These are phyloP conservation scores for Drosophila sordidapex DNA, from an alignment of 2,888 invertebrate genomes.

Conservation along the genomic window DNA sequence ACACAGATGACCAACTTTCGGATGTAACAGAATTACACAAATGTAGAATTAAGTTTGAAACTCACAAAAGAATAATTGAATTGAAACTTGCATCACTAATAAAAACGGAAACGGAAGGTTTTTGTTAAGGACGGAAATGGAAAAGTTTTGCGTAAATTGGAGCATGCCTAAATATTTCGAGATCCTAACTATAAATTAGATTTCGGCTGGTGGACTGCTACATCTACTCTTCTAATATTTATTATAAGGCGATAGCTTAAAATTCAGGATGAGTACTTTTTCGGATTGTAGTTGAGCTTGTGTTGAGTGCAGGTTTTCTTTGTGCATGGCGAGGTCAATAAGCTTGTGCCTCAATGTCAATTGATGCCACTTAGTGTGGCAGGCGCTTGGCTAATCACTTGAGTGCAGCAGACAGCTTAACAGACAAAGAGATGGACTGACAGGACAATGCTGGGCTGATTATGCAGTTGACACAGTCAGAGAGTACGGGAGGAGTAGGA, in stretches of 20 bases:
- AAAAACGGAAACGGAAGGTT: not conserved
- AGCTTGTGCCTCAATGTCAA: slow-evolving; percentile 33
- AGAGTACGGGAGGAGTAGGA: slow-evolving; percentile 3
- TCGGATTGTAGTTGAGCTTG: slow-evolving; percentile 5
- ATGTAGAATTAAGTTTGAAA: too few relatives aligned
- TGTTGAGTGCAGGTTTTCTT: not conserved
- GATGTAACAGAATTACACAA: too few relatives aligned
- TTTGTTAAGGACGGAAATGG: not conserved
- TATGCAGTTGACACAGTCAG: slow-evolving; percentile 37
- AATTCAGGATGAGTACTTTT: not conserved
- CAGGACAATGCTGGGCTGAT: slow-evolving; percentile 29
- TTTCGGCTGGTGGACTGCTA: not conserved
- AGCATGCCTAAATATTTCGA: not conserved
- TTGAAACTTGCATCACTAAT: not conserved
- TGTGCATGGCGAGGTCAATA: slow-evolving; percentile 16
- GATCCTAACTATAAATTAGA: not conserved
- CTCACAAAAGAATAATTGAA: not conserved
- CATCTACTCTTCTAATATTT: not conserved
- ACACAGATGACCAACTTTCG: not conserved
- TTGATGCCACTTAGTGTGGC: slow-evolving; percentile 44
- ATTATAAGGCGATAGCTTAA: not conserved
- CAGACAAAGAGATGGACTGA: slow-evolving; percentile 12
- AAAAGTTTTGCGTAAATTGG: not conserved
- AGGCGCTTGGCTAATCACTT: slow-evolving; percentile 51
- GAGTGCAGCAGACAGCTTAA: slow-evolving; percentile 11